Evolutionary conservation across 2,113 vertebrate species (phyloP).

Genomic region (Rafetus swinhoei): DNA sequence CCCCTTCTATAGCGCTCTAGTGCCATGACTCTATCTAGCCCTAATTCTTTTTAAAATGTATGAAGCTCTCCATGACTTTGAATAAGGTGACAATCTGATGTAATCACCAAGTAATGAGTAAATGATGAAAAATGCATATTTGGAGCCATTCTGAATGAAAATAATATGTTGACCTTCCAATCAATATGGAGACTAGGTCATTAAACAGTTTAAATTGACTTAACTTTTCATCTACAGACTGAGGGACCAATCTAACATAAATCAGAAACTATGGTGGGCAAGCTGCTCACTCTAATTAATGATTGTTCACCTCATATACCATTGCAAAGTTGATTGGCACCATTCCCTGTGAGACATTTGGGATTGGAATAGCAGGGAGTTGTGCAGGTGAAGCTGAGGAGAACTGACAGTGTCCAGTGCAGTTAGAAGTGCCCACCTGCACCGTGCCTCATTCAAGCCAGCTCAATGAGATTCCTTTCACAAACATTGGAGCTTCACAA

Average conservation of each 20-base stretch:
- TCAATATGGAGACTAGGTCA: background rate
- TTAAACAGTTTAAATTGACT: background rate
- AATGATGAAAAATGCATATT: background rate
- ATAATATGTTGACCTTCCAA: background rate
- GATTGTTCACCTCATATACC: background rate
- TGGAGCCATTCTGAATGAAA: background rate
- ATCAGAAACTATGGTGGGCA: background rate
- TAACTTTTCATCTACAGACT: background rate
- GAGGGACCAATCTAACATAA: background rate
- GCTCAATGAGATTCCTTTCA: background rate
- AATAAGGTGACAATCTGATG: background rate
- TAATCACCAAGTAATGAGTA: background rate
- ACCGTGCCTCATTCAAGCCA: background rate
- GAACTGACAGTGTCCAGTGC: background rate
- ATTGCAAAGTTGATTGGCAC: background rate
- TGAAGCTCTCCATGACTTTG: background rate
- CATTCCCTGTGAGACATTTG: background rate
- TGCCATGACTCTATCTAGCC: background rate
- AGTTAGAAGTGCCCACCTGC: accelerated
- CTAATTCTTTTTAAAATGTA: background rate
- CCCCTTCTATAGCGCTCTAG: background rate
- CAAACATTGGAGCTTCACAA: background rate
- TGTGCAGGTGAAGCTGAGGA: background rate
- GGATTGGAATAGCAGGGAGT: background rate
- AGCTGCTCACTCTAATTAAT: background rate